Evolutionary conservation across 2,888 invertebrate species (phyloP).

Genomic region (Drosophila aldrichi): DNA sequence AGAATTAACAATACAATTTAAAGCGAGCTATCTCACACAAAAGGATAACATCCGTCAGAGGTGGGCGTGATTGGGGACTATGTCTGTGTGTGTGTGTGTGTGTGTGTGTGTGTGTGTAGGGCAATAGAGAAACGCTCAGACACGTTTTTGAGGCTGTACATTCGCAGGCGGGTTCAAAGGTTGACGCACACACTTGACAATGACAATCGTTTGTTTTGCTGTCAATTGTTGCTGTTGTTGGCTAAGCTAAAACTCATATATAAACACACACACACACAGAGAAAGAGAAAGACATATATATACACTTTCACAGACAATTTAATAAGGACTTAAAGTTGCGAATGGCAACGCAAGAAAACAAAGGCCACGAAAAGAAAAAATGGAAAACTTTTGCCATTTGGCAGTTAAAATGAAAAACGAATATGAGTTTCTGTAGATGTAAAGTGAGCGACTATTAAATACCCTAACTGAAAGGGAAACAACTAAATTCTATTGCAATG

Average conservation of each 20-base stretch:
- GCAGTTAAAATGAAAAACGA: constrained; percentile 52
- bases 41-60: constrained; percentile 26
- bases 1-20: constrained; percentile 80
- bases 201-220: constrained; percentile 79
- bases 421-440: background rate
- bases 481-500: too few relatives aligned
- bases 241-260: constrained; percentile 10
- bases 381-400: constrained; percentile 70
- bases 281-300: background rate
- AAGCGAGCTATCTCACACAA: constrained; percentile 52
- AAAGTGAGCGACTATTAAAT: background rate
- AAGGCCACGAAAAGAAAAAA: constrained; percentile 17
- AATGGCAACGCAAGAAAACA: constrained; percentile 41
- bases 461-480: background rate
- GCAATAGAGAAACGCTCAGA: constrained; percentile 20
- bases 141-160: constrained; percentile 39
- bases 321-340: constrained; percentile 74
- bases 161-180: constrained; percentile 70
- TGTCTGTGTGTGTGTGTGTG: background rate
- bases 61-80: background rate
- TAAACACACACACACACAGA: constrained; percentile 16
- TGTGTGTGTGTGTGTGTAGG: background rate
- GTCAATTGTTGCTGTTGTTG: constrained; percentile 72
- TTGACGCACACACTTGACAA: constrained; percentile 81
- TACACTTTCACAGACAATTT: constrained; percentile 55